Conservation (phyloP, 2,888 invertebrate genomes). For the Eupelmus urozonus region DNA sequence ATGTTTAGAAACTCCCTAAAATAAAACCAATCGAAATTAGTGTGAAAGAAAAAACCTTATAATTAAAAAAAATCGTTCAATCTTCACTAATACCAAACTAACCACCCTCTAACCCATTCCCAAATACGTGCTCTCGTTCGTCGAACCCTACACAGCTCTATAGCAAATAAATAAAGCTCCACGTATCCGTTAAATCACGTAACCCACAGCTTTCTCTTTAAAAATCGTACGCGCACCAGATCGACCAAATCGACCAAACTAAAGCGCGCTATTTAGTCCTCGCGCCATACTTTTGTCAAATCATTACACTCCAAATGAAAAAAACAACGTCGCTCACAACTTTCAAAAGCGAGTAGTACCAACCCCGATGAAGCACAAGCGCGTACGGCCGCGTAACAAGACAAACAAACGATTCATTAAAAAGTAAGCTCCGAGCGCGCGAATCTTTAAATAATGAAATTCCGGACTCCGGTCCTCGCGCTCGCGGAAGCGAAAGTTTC, state of each 20-base stretch:
- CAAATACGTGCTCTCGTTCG: too few species aligned
- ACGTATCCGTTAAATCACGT: background rate
- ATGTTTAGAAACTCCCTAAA: too few species aligned
- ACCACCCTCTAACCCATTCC: too few species aligned
- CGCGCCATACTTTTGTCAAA: conserved; percentile 1
- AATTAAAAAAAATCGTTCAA: too few species aligned
- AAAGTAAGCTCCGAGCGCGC: conserved; percentile 29
- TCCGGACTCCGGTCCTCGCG: background rate
- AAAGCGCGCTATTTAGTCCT: conserved; percentile 3
- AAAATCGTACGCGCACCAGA: too few species aligned
- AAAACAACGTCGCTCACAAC: conserved; percentile 12
- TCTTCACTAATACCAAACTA: too few species aligned
- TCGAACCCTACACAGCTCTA: too few species aligned
- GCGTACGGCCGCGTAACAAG: conserved; percentile 42
- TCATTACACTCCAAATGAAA: conserved; percentile 19
- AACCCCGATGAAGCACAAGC: too few species aligned
- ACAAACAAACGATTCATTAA: conserved; percentile 59
- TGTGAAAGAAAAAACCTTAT: too few species aligned
- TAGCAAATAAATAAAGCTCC: background rate
- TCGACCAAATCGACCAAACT: background rate
- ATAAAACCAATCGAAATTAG: too few species aligned
- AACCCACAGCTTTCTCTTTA: background rate
- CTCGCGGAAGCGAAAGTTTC: conserved; percentile 22
- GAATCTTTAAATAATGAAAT: conserved; percentile 56
- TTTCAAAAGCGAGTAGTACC: too few species aligned